Percentiles rank a stretch among this genome's conserved stretches.
Evolutionary conservation across 2,113 vertebrate species (phyloP).

Genomic region (Thryonomys swinderianus): DNA sequence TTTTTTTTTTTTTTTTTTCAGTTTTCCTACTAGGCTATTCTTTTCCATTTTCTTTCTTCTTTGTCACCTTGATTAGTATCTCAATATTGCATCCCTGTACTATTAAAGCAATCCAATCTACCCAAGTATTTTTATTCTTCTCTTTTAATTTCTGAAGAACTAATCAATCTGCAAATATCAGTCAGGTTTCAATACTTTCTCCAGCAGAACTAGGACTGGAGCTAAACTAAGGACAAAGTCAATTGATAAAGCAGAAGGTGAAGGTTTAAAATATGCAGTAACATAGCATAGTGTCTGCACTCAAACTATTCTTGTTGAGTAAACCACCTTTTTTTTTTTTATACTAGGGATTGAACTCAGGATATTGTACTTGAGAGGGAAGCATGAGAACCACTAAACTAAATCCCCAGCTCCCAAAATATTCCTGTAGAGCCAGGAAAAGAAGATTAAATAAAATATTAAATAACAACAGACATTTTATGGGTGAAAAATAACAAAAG

Average conservation of each 20-base stretch:
- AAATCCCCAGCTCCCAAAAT: background rate
- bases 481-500: background rate
- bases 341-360: no score
- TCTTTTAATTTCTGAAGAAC: background rate
- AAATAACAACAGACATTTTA: background rate
- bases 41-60: conserved; percentile 4
- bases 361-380: no score
- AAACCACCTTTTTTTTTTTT: no score
- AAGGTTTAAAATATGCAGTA: background rate
- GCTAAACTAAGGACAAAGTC: background rate
- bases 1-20: background rate
- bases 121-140: background rate
- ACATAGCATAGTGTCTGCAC: background rate
- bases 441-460: background rate
- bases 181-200: background rate
- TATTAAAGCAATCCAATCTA: no score
- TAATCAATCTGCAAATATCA: background rate
- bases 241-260: background rate
- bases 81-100: background rate
- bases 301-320: background rate
- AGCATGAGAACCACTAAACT: no score
- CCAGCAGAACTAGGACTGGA: background rate
- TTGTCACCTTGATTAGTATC: background rate
- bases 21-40: background rate
- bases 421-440: background rate